Evolutionary conservation across 2,113 vertebrate species (phyloP).

Genomic region (Chaetorhynchus papuensis): DNA sequence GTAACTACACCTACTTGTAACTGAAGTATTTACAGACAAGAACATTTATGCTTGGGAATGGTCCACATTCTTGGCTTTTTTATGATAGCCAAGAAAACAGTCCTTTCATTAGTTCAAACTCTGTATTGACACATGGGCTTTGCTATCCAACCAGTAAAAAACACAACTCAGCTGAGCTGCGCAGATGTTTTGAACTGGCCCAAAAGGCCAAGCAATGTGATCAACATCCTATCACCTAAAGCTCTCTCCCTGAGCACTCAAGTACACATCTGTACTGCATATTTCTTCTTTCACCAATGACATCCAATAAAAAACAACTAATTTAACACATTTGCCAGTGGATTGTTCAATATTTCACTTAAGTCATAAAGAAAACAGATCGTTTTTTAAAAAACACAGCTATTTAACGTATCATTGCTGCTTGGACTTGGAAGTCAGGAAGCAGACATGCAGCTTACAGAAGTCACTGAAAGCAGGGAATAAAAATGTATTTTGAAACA

Average conservation of each 20-base stretch:
- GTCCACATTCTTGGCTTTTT: background rate
- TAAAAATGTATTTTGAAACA: constrained; percentile 10
- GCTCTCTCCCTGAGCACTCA: background rate
- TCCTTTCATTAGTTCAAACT: background rate
- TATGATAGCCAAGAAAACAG: background rate
- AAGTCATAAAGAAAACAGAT: constrained; percentile 6
- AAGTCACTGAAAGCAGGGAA: constrained; percentile 10
- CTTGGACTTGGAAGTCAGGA: background rate
- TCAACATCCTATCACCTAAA: background rate
- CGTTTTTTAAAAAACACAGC: background rate
- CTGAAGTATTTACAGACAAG: background rate
- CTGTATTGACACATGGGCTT: background rate
- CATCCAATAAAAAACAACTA: background rate
- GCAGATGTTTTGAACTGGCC: background rate
- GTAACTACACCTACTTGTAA: background rate
- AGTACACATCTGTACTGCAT: background rate
- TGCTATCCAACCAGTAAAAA: background rate
- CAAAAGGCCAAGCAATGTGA: background rate
- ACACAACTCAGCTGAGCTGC: background rate
- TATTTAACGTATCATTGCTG: background rate
- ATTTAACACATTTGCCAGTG: background rate
- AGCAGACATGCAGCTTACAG: background rate
- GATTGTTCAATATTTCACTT: background rate
- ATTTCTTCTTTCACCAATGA: background rate
- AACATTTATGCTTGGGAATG: background rate